phyloP scores from a whole-genome alignment of 1,140 invertebrate genomes.

The Panagrolaimus sp. region DNA sequence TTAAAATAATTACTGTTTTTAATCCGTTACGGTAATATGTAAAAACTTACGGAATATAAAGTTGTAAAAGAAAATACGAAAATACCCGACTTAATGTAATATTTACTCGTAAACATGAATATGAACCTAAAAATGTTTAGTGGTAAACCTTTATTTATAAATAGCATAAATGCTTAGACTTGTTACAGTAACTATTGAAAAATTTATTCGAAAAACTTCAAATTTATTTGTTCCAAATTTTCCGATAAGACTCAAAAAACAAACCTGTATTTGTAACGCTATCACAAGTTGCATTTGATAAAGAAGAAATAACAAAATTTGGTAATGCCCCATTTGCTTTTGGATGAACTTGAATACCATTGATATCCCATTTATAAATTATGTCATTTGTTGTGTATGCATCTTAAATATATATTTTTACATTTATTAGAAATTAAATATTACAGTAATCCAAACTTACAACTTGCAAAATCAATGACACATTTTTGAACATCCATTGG shows the following conservation, averaged over 20 bases:
- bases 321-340: conserved; percentile 46
- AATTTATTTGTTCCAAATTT: too few relatives aligned
- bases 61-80: conserved; percentile 88
- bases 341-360: conserved; percentile 53
- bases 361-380: conserved; percentile 84
- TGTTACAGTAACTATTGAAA: too few relatives aligned
- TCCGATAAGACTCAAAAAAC: neutral
- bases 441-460: conserved; percentile 24
- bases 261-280: conserved; percentile 43
- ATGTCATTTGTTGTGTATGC: conserved; percentile 89
- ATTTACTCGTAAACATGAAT: conserved; percentile 78
- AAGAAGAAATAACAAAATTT: conserved; percentile 41
- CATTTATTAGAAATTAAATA: conserved; percentile 18
- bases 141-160: too few relatives aligned
- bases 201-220: too few relatives aligned
- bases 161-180: too few relatives aligned
- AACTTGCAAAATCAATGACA: conserved; percentile 86
- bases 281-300: conserved; percentile 37
- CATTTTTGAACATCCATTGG: conserved; percentile 86
- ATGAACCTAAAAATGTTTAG: conserved; percentile 28
- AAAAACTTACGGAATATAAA: conserved; percentile 47
- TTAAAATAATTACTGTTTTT: neutral
- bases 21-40: too few relatives aligned
- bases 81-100: conserved; percentile 90
- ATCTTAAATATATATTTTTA: conserved; percentile 68